phyloP scores from a whole-genome alignment of 2,888 invertebrate genomes.

The Drosophila rellima region DNA sequence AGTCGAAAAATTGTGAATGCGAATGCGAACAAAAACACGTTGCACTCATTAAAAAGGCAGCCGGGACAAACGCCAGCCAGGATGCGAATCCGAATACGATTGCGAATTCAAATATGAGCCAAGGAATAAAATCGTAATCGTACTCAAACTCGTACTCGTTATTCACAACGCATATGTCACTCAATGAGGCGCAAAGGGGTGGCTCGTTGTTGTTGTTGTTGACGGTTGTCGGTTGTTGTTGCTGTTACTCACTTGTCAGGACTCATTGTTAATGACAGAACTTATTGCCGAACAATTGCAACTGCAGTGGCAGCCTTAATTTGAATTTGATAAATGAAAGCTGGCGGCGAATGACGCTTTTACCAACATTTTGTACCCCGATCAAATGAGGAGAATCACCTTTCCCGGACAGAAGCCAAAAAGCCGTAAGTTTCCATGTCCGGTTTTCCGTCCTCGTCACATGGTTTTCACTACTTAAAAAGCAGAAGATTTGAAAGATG shows the following conservation, averaged over 20 bases:
- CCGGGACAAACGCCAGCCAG: constrained; percentile 11
- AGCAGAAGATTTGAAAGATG: constrained; percentile 7
- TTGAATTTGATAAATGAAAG: constrained; percentile 84
- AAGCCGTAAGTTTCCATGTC: constrained; percentile 5
- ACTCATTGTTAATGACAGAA: constrained; percentile 73
- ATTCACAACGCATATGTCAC: constrained; percentile 78
- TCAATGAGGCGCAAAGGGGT: constrained; percentile 74
- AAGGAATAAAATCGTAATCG: constrained; percentile 10
- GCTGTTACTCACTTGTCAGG: constrained; percentile 71
- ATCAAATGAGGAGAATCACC: neutral
- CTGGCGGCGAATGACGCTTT: constrained; percentile 32
- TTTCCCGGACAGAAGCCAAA: neutral
- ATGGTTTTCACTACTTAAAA: neutral
- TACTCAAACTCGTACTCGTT: constrained; percentile 23
- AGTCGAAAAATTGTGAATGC: constrained; percentile 39
- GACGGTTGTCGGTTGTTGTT: constrained; percentile 22
- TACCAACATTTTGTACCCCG: neutral
- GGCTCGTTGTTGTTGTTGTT: constrained; percentile 22
- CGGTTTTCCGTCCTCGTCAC: neutral
- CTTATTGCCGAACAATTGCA: constrained; percentile 60
- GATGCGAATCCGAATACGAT: constrained; percentile 12
- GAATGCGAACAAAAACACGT: constrained; percentile 77
- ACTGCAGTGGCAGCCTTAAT: constrained; percentile 68
- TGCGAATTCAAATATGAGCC: constrained; percentile 12
- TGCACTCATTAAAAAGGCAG: constrained; percentile 78